Percentiles rank a stretch among this genome's conserved stretches.
These are phyloP conservation scores for Tenualosa ilisha DNA, from an alignment of 2,797 vertebrate genomes.

Conservation along the genomic window DNA sequence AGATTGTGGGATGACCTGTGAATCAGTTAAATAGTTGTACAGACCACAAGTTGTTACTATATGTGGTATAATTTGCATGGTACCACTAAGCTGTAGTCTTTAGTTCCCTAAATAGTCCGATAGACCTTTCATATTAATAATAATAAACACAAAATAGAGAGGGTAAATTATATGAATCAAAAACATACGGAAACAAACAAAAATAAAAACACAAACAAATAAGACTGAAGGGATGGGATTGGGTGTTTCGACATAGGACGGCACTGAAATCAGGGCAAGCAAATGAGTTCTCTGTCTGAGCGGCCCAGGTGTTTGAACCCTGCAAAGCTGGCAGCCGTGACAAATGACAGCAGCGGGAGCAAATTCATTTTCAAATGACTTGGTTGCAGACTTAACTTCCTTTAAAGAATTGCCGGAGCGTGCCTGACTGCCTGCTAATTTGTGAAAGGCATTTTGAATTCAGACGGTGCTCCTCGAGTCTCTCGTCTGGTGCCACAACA, in stretches of 20 bases:
- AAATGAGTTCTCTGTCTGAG: neutral
- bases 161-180: too few species aligned
- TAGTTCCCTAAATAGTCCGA: too few species aligned
- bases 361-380: slow-evolving; percentile 40
- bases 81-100: neutral
- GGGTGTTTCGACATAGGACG: neutral
- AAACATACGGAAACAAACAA: neutral
- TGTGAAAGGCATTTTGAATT: slow-evolving; percentile 18
- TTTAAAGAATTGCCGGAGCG: slow-evolving; percentile 20
- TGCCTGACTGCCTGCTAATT: slow-evolving; percentile 20
- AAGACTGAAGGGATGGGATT: neutral
- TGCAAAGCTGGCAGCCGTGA: slow-evolving; percentile 30
- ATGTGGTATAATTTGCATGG: neutral
- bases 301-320: slow-evolving; percentile 27
- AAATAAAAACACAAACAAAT: neutral
- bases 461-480: neutral
- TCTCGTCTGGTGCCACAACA: neutral
- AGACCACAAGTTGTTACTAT: too few species aligned
- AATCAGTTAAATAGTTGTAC: neutral
- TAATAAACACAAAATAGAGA: neutral
- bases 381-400: slow-evolving; percentile 30
- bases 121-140: too few species aligned
- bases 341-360: slow-evolving; percentile 30
- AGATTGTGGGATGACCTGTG: neutral
- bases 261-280: neutral